Evolutionary conservation across 2,888 invertebrate species (phyloP), one percentile per base, ranked within the genome.

Genomic region (Glaucopsyche alexis): DNA sequence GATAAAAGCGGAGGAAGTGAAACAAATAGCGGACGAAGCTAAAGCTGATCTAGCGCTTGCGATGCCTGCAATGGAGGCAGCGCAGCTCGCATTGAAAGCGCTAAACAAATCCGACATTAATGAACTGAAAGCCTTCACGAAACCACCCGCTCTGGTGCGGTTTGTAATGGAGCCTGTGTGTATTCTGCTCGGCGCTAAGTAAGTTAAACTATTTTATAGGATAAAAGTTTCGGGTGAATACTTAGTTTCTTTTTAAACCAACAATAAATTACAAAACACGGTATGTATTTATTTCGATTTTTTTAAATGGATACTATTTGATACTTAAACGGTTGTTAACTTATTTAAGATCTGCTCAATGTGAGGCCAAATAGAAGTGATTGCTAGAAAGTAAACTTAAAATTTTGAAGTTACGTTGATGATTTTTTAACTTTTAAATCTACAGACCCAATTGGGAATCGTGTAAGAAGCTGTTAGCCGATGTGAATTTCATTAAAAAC

Each of bases 151-250:
- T 19, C 89, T 98, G 9, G 98, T 98, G 7, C 95, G 95, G 76
- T 97, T 97, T 79, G 98, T 98, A 4, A 97, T 98, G 97, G 98
- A 98, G 87, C 96, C 98, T 9, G 96, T 98, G 11, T 97, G 97
- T 86, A 94, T 98, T 76, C 92, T 98, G 0, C 87, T 98, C 9
- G 96, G 96, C 4, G 94, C 95, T 74, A 98, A 98, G 97, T 97
- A 87, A 89, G 94, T 89, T 19, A 50, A 52, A 29, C 29, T 4
- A 29, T 7, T 47, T 66, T 7, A 67, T 45, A n/a, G 5, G 49
- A 19, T 19, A 19, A 71, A 40, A 19, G 29, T 29, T 55, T 16
- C 7, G 19, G 7, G 8, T 16, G 64, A 42, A 42, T 42, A 8
- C 42, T 19, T 19, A 29, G 4, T 29, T 29, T 4, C 29, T 45